Evolutionary conservation across 2,888 invertebrate species (phyloP), one percentile per base, ranked within the genome.

Genomic region (Dugesia japonica): DNA sequence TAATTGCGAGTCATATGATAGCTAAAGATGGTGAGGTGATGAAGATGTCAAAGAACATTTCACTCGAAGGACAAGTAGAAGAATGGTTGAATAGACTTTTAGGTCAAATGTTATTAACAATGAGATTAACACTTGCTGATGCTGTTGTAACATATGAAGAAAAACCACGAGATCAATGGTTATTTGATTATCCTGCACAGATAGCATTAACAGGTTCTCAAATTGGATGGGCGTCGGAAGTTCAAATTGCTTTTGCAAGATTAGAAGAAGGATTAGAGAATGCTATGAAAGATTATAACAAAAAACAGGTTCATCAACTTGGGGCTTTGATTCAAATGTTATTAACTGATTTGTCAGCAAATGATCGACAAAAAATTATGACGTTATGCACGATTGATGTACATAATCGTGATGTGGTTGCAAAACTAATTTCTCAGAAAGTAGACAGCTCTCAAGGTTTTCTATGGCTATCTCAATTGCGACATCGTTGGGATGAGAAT

Each of bases 401-500:
- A 20, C 78, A 78, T 42, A 77, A 77, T 38, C 15, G 78, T 9
- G 78, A 78, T 73, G 74, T 78, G 23, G 78, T 78, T 23, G 74
- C n/a, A 13, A 78, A 73, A 28, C 31, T 78, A 0, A 78, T 78
- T 15, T 42, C 72, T 1, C 71, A 77, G 13, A 78, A 78, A 26
- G 78, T 78, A 27, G 77, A 77, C 13, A 77, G 76, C 26, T 77
- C 77, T 0, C 75, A 75, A 56, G 77, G 77, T 23, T 77, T 77
- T 71, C 28, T 76, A 75, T 75, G 79, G 77, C 71, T 79, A 71
- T 83, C 83, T 75, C 92, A 93, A 85, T 87, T 92, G 15, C 87
- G 92, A 79, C 92, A 92, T 86, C 89, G 92, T 81, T 93, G 92
- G 92, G 92, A 90, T 82, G 92, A 93, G 80, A 91, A 91, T 81